Evolutionary conservation across 1,140 invertebrate species (phyloP).

Genomic region (Drosophila mayri): DNA sequence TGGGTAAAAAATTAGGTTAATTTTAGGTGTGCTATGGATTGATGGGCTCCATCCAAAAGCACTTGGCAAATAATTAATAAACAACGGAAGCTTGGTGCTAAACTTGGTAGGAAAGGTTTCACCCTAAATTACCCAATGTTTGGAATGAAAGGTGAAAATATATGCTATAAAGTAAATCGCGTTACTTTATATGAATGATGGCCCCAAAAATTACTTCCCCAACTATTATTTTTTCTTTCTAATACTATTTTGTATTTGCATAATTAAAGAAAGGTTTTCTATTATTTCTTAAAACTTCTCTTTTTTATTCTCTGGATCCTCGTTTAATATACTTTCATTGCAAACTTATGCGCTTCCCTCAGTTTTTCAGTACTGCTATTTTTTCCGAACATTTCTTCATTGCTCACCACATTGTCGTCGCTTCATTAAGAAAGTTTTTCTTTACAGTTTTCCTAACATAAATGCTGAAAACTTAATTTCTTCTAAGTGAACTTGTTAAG

Average conservation of each 20-base stretch:
- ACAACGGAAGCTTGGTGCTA: constrained; percentile 22
- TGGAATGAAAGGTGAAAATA: constrained; percentile 1
- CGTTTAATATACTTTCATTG: constrained; percentile 51
- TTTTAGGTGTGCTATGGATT: constrained; percentile 66
- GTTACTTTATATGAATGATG: background rate
- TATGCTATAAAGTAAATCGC: background rate
- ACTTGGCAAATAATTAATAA: constrained; percentile 82
- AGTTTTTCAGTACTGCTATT: constrained; percentile 14
- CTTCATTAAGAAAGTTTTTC: constrained; percentile 82
- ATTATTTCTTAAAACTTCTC: background rate
- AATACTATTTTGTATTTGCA: background rate
- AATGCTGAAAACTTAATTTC: constrained; percentile 82
- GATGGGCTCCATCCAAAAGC: constrained; percentile 73
- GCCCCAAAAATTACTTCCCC: too few relatives aligned
- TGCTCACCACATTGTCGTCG: constrained; percentile 78
- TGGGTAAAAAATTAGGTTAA: constrained; percentile 79
- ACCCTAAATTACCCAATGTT: background rate
- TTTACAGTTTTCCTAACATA: constrained; percentile 81
- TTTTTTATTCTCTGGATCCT: constrained; percentile 3
- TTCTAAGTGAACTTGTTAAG: constrained; percentile 82
- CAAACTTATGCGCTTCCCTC: constrained; percentile 26
- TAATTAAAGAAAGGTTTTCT: background rate
- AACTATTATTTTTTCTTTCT: background rate
- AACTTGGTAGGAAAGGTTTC: background rate
- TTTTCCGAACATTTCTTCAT: constrained; percentile 58